A percentile compares a stretch with the other conserved stretches of the same genome.
Evolutionary conservation across 1,140 invertebrate genomes (phyloP).

Genomic region (Probaryconus sp.): DNA sequence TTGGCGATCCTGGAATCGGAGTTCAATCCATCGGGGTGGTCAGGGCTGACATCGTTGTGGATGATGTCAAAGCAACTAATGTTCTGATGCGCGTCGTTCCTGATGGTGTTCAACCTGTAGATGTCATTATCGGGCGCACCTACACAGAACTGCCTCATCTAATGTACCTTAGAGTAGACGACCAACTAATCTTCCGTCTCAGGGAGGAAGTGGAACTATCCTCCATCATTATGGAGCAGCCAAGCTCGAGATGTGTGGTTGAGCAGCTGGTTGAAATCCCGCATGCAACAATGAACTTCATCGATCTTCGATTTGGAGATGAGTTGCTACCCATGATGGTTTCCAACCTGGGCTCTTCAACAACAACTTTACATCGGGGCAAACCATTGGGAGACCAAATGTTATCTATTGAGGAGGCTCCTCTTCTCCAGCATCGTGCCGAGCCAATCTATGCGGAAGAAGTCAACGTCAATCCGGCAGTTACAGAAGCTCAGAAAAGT

Average conservation of each 20-base stretch:
- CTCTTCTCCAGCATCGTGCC: neutral
- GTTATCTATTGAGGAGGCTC: neutral
- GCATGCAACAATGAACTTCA: neutral
- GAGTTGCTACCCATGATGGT: neutral
- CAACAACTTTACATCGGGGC: neutral
- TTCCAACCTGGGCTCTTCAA: neutral
- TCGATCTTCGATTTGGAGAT: neutral
- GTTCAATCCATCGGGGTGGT: neutral
- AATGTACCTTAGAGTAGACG: neutral
- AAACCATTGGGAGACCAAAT: neutral
- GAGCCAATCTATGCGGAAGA: slow-evolving; percentile 1
- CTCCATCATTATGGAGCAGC: neutral
- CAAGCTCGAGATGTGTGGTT: too few relatives aligned
- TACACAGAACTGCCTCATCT: neutral
- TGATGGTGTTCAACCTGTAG: neutral
- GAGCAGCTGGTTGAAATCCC: neutral
- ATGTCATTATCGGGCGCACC: slow-evolving; percentile 1
- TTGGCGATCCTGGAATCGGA: neutral
- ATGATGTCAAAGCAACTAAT: neutral
- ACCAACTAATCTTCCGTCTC: slow-evolving; percentile 5
- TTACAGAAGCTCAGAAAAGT: neutral
- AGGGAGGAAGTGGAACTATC: slow-evolving; percentile 1
- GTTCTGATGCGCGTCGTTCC: slow-evolving; percentile 7
- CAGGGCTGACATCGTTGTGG: neutral
- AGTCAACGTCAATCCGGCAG: neutral